Percentiles rank a stretch among this genome's conserved stretches.
These are phyloP conservation scores for Astyanax mexicanus DNA, from an alignment of 2,797 vertebrate species.

Conservation along the genomic window DNA sequence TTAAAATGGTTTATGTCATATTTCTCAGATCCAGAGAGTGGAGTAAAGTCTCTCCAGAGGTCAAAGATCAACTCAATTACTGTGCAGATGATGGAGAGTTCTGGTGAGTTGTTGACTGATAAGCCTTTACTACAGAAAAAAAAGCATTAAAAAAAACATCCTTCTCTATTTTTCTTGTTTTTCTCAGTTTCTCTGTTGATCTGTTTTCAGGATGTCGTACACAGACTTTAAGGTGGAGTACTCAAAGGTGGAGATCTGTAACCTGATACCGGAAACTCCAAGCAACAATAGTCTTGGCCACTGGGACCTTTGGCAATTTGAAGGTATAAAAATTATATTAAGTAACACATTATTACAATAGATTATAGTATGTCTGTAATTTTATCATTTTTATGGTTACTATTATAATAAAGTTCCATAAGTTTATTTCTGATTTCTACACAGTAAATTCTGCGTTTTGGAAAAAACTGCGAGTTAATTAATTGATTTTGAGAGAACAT, in stretches of 20 bases:
- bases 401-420: background rate
- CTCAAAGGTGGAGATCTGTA: slow-evolving; percentile 79
- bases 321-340: background rate
- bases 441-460: no score
- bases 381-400: background rate
- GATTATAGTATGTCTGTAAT: background rate
- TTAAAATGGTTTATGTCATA: no score
- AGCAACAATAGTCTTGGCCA: background rate
- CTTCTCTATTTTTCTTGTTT: background rate
- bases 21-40: slow-evolving; percentile 74
- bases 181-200: background rate
- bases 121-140: background rate
- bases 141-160: background rate
- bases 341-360: background rate
- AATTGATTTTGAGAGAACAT: no score
- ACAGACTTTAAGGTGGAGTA: slow-evolving; percentile 73
- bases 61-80: slow-evolving; percentile 70
- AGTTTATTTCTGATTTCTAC: no score
- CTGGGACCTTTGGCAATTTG: background rate
- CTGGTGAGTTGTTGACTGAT: slow-evolving; percentile 68
- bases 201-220: slow-evolving; percentile 71
- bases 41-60: slow-evolving; percentile 62
- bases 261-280: slow-evolving; percentile 78
- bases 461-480: no score
- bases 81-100: slow-evolving; percentile 80